Base-by-base conservation (phyloP, 2,888 invertebrate genomes). In the Caenorhabditis sp. region DNA sequence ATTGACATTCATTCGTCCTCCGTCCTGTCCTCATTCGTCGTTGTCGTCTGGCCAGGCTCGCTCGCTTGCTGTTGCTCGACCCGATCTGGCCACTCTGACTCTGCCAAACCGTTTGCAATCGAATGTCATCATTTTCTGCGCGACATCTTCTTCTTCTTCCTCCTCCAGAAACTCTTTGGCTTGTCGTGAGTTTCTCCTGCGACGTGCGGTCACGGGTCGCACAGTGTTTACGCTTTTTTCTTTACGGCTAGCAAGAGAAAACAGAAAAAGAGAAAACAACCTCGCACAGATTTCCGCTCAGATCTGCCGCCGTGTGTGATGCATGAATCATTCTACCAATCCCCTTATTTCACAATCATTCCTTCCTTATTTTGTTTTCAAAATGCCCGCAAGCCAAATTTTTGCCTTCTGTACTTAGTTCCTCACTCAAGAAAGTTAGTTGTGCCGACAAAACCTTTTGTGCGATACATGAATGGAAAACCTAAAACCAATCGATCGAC, bases 401-500 rank as follows among this genome's bases (percentile, higher is more conserved):
- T 22, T 64, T 32, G 32, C 13, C 11, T 13, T 32, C 32, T 32
- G 40, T 3, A 11, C 40, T 15, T 40, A 9, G 40, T 5, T 26
- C 28, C n/a, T 55, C 55, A 9, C 37, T 53, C n/a, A n/a, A n/a
- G 55, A 32, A 4, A 32, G 32, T 9, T 8, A 53, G 56, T 55
- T 26, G 0, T 15, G 35, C 32, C 5, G 32, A 32, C 32, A 58
- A 40, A 35, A 9, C 22, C 47, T 32, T 50, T 24, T 24, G 61
- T 20, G 62, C 9, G 9, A n/a, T 24, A 3, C 5, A 32, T 32
- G n/a, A 32, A 32, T 32, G 4, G 58, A 61, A 51, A 58, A 37
- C 68, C 44, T 51, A 47, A 50, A 64, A 64, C n/a, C n/a, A n/a
- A 47, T 24, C 72, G 50, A 72, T 72, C 64, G 61, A 72, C 64